A percentile compares a stretch with the other conserved stretches of the same genome.
phyloP scores from a whole-genome alignment of 2,797 vertebrate genomes.

The Cirrhinus mrigala region DNA sequence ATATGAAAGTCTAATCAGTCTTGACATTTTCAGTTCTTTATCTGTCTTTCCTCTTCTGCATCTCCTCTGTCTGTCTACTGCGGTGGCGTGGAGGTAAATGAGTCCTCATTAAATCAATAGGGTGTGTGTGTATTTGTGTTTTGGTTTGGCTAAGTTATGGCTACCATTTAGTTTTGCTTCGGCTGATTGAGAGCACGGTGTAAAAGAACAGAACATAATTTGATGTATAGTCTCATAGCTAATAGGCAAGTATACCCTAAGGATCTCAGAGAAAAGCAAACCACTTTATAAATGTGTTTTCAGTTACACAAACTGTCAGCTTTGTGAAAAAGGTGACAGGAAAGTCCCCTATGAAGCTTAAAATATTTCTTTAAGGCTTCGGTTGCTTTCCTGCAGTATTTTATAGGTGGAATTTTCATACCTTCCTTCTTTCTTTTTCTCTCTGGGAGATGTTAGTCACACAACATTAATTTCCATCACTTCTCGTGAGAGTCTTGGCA shows the following conservation, averaged over 20 bases:
- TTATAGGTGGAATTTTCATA: conserved; percentile 36
- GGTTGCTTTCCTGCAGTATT: not conserved
- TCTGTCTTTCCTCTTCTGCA: conserved; percentile 67
- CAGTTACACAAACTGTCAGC: conserved; percentile 11
- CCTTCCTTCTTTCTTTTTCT: conserved; percentile 23
- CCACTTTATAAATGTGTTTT: conserved; percentile 17
- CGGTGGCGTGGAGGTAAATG: conserved; percentile 25
- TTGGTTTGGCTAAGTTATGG: conserved; percentile 28
- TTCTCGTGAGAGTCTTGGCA: conserved; percentile 43
- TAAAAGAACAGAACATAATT: conserved; percentile 15
- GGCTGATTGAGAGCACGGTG: not conserved
- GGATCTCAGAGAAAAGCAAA: not conserved
- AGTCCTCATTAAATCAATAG: conserved; percentile 44
- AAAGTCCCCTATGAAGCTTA: not conserved
- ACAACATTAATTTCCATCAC: conserved; percentile 50
- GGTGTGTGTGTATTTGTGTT: conserved; percentile 6
- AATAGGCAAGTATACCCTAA: conserved; percentile 12
- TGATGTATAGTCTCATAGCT: conserved; percentile 14
- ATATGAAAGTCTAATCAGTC: conserved; percentile 61
- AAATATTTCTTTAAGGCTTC: not conserved
- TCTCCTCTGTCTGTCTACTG: conserved; percentile 45
- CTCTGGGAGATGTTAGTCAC: conserved; percentile 49
- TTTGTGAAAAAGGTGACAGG: conserved; percentile 7
- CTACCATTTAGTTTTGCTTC: conserved; percentile 17
- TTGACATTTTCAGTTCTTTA: conserved; percentile 62